Base-by-base conservation (phyloP, 2,797 vertebrate genomes). In the Silurus lanzhouensis region DNA sequence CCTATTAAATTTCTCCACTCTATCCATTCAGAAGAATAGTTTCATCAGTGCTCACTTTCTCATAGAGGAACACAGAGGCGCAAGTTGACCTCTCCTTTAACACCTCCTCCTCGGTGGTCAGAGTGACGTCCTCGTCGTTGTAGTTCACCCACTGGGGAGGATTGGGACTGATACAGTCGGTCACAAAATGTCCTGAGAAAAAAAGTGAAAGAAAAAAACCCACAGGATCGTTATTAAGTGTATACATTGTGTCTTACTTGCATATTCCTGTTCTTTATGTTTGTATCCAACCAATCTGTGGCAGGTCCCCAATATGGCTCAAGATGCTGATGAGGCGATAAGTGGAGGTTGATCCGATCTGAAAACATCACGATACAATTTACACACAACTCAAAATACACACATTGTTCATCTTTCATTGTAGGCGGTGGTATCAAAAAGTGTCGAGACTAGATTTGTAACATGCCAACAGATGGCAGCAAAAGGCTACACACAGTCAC, bases 291-390 rank as follows among this genome's bases (percentile, higher is more conserved):
- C 66, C 66, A 44, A 1, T 31, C 0, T 17, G 6, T 20, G 64
- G 3, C 25, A 44, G 15, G 20, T 3, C 15, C 9, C 78, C 78
- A 19, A 55, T 1, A 67, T 71, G 67, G 67, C 55, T 60, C 10
- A 82, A 20, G 31, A 82, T 48, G 71, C 81, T 82, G 67, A 71
- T 82, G 27, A 70, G 81, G 22, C 27, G 64, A 38, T 82, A 82
- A 2, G 6, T 60, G 27, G 66, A 15, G 25, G 20, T 20, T 5
- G 48, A 22, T 19, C 52, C 66, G 14, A 5, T 52, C 64, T 82
- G 20, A 58, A 71, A 71, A 71, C 67, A 55, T 1, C 22, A 71
- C 48, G 68, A 57, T 0, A 27, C 46, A 67, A 22, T n/a, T 80
- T 46, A 55, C 63, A 55, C 19, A 31, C 25, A 46, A 12, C 64